These are phyloP conservation scores for Luffia ferchaultella DNA, from an alignment of 2,888 invertebrate species.

Conservation along the genomic window DNA sequence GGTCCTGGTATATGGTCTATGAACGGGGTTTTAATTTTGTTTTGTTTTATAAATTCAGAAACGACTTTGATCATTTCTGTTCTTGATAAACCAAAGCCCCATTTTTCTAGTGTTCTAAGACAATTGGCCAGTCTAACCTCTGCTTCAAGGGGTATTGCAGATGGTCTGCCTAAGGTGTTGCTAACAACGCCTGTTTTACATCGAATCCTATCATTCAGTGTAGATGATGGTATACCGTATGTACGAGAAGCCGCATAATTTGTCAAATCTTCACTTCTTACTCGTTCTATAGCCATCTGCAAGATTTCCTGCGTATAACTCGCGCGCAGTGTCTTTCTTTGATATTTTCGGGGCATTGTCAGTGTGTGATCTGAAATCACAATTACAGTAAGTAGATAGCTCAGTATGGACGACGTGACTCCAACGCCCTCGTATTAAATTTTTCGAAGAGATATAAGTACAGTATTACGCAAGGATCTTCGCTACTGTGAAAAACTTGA, in stretches of 20 bases:
- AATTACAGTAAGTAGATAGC: too few species aligned
- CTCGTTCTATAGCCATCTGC: not conserved
- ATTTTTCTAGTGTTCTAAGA: slow-evolving; percentile 20
- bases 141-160: slow-evolving; percentile 16
- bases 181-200: not conserved
- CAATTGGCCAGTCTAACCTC: slow-evolving; percentile 17
- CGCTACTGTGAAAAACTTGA: too few species aligned
- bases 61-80: slow-evolving; percentile 19
- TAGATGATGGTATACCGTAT: not conserved
- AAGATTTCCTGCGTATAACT: not conserved
- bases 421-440: too few species aligned
- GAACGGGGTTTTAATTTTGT: slow-evolving; percentile 20
- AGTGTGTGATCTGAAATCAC: too few species aligned
- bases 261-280: not conserved
- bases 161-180: slow-evolving; percentile 15
- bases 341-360: not conserved
- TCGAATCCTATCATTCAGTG: not conserved
- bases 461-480: too few species aligned
- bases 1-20: slow-evolving; percentile 19
- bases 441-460: too few species aligned
- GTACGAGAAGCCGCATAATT: not conserved
- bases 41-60: slow-evolving; percentile 16
- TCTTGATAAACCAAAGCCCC: slow-evolving; percentile 22
- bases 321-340: not conserved
- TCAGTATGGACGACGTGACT: too few species aligned